Conservation (phyloP, 1,140 invertebrate genomes). For the Lysiphlebus fabarum region DNA sequence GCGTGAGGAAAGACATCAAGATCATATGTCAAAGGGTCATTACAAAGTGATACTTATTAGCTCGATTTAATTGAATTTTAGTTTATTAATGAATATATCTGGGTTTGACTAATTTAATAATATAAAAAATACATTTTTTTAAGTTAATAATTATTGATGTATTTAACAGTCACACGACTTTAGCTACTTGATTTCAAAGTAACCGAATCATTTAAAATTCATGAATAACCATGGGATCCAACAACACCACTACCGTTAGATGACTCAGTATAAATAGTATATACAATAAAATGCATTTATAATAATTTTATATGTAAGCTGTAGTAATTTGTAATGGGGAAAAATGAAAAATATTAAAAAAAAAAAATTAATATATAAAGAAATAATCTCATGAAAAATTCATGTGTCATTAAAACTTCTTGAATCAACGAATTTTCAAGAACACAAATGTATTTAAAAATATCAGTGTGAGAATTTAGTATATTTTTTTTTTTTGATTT, state of each 20-base stretch:
- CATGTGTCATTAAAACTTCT: conserved; percentile 45
- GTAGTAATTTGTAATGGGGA: no score
- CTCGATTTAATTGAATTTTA: conserved; percentile 48
- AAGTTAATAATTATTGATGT: no score
- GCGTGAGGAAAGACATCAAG: conserved; percentile 33
- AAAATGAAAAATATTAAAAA: neutral
- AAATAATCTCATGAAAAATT: conserved; percentile 37
- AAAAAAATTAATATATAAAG: no score
- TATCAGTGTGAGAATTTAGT: conserved; percentile 25
- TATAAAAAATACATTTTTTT: no score
- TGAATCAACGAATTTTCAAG: conserved; percentile 42
- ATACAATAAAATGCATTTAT: no score
- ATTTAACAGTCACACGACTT: no score
- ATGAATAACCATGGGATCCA: no score
- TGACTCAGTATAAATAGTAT: no score
- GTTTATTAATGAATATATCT: conserved; percentile 37
- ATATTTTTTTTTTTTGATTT: conserved; percentile 37
- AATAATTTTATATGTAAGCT: no score
- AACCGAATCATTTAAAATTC: no score
- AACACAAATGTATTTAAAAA: neutral
- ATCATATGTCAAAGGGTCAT: conserved; percentile 19
- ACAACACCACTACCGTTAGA: no score
- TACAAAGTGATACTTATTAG: conserved; percentile 32
- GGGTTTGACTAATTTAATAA: conserved; percentile 16
- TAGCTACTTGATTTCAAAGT: no score